A percentile compares a stretch with the other conserved stretches of the same genome.
Evolutionary conservation across 2,888 invertebrate species (phyloP).

Genomic region (Apotomis betuletana): DNA sequence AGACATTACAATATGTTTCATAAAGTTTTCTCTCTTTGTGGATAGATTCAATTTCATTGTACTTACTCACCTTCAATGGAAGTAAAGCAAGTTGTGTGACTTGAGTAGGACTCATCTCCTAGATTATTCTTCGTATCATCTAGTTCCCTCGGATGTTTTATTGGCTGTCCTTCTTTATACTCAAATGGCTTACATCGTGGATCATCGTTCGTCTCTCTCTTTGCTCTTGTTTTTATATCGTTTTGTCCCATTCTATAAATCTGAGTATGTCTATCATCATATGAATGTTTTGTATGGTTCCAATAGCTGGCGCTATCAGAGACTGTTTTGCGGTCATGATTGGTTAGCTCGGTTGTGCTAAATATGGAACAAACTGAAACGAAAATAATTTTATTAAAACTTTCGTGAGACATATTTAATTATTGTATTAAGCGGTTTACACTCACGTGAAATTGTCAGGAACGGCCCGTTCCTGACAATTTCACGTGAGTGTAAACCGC

Average conservation of each 20-base stretch:
- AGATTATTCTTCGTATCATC: slow-evolving; percentile 39
- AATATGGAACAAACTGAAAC: slow-evolving; percentile 71
- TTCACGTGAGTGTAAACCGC: too few relatives aligned
- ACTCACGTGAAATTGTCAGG: too few relatives aligned
- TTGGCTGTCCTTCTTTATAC: slow-evolving; percentile 47
- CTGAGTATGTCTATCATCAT: neutral
- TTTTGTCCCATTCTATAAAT: neutral
- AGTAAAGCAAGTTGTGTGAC: slow-evolving; percentile 64
- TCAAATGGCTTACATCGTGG: slow-evolving; percentile 58
- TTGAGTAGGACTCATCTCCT: slow-evolving; percentile 59
- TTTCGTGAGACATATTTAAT: too few relatives aligned
- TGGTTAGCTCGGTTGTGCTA: slow-evolving; percentile 64
- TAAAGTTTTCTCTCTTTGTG: too few relatives aligned
- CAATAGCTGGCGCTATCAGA: slow-evolving; percentile 40
- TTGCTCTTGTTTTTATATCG: slow-evolving; percentile 1
- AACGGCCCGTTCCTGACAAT: too few relatives aligned
- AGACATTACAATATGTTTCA: too few relatives aligned
- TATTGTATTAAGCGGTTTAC: too few relatives aligned
- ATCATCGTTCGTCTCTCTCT: neutral
- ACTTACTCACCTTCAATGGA: slow-evolving; percentile 66
- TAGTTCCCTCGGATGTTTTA: slow-evolving; percentile 62
- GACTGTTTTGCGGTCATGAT: slow-evolving; percentile 57
- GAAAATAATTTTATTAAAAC: too few relatives aligned
- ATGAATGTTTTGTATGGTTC: slow-evolving; percentile 50
- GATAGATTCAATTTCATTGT: neutral